phyloP scores from a whole-genome alignment of 2,797 vertebrate species.

The Paguma larvata region DNA sequence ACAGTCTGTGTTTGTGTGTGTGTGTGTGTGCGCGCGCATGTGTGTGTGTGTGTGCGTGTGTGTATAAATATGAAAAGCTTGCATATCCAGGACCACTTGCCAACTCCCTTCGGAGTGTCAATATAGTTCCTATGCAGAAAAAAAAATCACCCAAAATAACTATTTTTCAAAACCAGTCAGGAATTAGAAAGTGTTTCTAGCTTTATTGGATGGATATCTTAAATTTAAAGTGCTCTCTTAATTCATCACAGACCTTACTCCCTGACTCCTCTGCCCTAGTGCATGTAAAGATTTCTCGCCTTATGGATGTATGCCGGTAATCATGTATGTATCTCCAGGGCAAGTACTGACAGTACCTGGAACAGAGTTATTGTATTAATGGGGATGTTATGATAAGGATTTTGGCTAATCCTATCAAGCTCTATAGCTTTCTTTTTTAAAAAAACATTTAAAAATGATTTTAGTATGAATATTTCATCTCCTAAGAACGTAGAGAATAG shows the following conservation, averaged over 20 bases:
- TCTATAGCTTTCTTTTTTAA: not conserved
- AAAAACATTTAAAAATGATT: conserved; percentile 21
- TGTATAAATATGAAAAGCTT: not conserved
- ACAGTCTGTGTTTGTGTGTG: not conserved
- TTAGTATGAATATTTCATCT: not conserved
- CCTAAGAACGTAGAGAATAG: not conserved
- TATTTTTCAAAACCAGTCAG: conserved; percentile 19
- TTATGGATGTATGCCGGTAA: not conserved
- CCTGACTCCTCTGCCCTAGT: not conserved
- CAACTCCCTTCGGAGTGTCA: not conserved
- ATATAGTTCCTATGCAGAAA: not conserved
- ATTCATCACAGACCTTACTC: not conserved
- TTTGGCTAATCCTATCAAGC: not conserved
- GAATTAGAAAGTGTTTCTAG: conserved; percentile 35
- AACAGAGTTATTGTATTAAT: not conserved
- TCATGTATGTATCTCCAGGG: not conserved
- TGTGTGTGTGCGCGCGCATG: not conserved
- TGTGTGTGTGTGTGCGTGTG: not conserved
- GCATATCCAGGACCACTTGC: not conserved
- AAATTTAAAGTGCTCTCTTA: not conserved
- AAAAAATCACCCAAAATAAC: not conserved
- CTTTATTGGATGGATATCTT: not conserved
- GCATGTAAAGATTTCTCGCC: not conserved
- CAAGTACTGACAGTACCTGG: not conserved
- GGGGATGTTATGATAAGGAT: not conserved